Evolutionary conservation across 92 coral and sea anemone species (phyloP).

Genomic region (Epizoanthus stellaris): DNA sequence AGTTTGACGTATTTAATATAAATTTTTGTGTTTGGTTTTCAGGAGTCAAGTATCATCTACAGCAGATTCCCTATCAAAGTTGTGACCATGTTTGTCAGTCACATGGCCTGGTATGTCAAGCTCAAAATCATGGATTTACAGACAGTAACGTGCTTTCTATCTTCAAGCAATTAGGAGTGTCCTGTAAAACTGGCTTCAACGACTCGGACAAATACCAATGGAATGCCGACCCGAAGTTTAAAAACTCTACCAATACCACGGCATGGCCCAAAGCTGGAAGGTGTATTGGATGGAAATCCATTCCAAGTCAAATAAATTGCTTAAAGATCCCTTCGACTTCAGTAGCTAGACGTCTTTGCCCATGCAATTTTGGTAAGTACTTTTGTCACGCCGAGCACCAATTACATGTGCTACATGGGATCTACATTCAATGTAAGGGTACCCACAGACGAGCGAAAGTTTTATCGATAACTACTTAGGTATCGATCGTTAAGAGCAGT

Average conservation of each 20-base stretch:
- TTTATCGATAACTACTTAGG: too few species aligned
- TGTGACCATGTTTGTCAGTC: conserved; percentile 22
- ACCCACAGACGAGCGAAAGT: too few species aligned
- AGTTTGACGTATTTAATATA: not conserved
- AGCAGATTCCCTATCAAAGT: not conserved
- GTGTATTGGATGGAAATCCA: conserved; percentile 16
- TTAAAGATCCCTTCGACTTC: not conserved
- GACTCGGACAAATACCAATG: conserved; percentile 10
- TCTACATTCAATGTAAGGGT: too few species aligned
- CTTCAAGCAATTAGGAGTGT: not conserved
- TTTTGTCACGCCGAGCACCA: too few species aligned
- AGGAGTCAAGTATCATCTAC: conserved; percentile 8
- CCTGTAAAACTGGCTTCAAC: conserved; percentile 3
- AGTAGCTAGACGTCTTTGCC: conserved; percentile 3
- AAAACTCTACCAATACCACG: not conserved
- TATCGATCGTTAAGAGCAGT: too few species aligned
- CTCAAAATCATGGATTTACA: not conserved
- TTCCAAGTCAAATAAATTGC: not conserved
- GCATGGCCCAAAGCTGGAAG: not conserved
- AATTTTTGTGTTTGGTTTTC: not conserved
- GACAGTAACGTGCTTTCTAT: conserved; percentile 20
- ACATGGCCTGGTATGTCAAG: conserved; percentile 10
- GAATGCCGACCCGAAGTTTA: not conserved
- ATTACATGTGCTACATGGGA: too few species aligned
- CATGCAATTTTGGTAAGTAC: conserved; percentile 17